A percentile compares a stretch with the other conserved stretches of the same genome.
Evolutionary conservation across 2,888 invertebrate species (phyloP).

Genomic region (Nephrocerus scutellatus): DNA sequence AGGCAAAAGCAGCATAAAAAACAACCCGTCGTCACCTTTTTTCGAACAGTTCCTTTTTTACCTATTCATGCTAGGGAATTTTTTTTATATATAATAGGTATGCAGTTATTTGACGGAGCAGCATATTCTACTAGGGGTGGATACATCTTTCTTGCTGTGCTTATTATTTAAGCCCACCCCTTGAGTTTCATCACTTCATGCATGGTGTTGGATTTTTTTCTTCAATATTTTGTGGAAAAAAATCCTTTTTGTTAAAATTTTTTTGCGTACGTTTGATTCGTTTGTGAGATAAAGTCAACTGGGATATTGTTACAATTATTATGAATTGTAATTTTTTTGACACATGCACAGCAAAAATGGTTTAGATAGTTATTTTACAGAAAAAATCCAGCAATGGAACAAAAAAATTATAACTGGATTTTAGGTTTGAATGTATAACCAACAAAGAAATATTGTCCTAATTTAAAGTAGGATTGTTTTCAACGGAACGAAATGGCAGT

Average conservation of each 20-base stretch:
- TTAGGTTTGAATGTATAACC: too few relatives aligned
- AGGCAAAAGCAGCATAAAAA: constrained; percentile 16
- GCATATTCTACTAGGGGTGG: constrained; percentile 31
- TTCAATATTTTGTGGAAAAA: constrained; percentile 20
- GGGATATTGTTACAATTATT: too few relatives aligned
- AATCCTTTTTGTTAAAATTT: constrained; percentile 13
- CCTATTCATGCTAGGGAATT: constrained; percentile 2
- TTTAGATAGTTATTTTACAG: constrained; percentile 6
- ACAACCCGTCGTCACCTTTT: constrained; percentile 28
- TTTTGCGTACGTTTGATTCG: constrained; percentile 36
- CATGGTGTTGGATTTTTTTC: constrained; percentile 5
- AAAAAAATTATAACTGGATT: constrained; percentile 25
- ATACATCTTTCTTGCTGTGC: constrained; percentile 24
- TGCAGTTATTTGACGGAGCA: too few relatives aligned
- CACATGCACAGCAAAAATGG: constrained; percentile 4
- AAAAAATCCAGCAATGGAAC: background rate
- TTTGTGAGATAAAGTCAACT: constrained; percentile 45
- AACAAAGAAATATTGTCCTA: too few relatives aligned
- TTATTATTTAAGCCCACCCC: constrained; percentile 40
- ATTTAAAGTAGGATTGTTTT: too few relatives aligned
- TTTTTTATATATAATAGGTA: too few relatives aligned
- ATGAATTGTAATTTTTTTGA: too few relatives aligned
- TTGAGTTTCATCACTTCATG: constrained; percentile 25
- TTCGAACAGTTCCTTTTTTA: constrained; percentile 17
- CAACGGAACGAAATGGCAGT: too few relatives aligned